Percentiles rank a stretch among this genome's conserved stretches.
Conservation (phyloP, 1,140 invertebrate genomes). For the Akabosia matsudoensis region DNA sequence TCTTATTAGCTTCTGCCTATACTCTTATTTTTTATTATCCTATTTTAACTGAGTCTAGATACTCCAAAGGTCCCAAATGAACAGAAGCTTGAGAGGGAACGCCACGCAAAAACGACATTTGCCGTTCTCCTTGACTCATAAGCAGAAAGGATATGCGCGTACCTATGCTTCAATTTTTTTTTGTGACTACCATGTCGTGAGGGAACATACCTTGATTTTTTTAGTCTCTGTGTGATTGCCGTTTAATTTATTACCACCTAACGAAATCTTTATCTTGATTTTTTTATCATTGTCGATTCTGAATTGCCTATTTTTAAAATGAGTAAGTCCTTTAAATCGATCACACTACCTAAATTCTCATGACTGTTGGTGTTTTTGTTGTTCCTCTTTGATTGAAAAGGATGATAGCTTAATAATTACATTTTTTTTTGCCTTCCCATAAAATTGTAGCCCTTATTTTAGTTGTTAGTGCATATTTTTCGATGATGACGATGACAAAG, state of each 20-base stretch:
- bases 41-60: background rate
- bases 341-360: too few relatives aligned
- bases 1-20: background rate
- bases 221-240: background rate
- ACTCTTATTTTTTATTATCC: background rate
- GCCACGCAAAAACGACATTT: background rate
- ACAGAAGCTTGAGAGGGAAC: background rate
- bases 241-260: background rate
- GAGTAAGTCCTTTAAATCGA: background rate
- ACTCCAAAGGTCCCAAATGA: background rate
- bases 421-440: too few relatives aligned
- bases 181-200: background rate
- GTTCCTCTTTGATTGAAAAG: too few relatives aligned
- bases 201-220: background rate
- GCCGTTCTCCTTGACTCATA: constrained; percentile 10
- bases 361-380: too few relatives aligned
- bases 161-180: background rate
- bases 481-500: too few relatives aligned
- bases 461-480: too few relatives aligned
- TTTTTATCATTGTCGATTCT: background rate
- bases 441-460: too few relatives aligned
- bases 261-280: background rate
- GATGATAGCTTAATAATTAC: too few relatives aligned
- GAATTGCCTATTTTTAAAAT: background rate
- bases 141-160: background rate